Evolutionary conservation across 2,113 vertebrate genomes (phyloP).

Genomic region (Bostrychus sinensis): DNA sequence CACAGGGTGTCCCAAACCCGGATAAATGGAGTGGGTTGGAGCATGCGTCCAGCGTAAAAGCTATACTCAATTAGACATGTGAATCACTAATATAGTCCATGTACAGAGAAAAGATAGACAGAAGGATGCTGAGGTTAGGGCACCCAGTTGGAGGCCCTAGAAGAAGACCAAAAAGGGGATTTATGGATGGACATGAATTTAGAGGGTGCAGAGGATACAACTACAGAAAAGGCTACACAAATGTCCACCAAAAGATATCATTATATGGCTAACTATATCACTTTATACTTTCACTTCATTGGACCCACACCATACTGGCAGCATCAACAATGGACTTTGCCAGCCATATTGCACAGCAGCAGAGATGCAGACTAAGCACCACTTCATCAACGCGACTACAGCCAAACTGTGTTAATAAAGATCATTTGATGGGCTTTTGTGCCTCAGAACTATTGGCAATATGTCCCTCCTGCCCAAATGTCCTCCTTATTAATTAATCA

Average conservation of each 20-base stretch:
- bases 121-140: too few species aligned
- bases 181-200: too few species aligned
- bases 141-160: too few species aligned
- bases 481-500: too few species aligned
- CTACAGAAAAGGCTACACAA: background rate
- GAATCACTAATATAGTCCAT: too few species aligned
- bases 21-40: too few species aligned
- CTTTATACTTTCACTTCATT: background rate
- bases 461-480: background rate
- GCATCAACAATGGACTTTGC: background rate
- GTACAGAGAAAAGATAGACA: too few species aligned
- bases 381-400: constrained; percentile 2
- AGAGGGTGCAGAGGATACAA: too few species aligned
- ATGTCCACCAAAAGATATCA: background rate
- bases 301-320: background rate
- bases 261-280: background rate
- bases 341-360: constrained; percentile 7
- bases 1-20: too few species aligned
- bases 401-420: constrained; percentile 19
- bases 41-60: too few species aligned
- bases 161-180: too few species aligned
- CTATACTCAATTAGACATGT: too few species aligned
- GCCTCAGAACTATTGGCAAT: constrained; percentile 3
- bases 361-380: constrained; percentile 3
- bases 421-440: constrained; percentile 8